Evolutionary conservation across 2,797 vertebrate genomes (phyloP).

Genomic region (Tapirus indicus): DNA sequence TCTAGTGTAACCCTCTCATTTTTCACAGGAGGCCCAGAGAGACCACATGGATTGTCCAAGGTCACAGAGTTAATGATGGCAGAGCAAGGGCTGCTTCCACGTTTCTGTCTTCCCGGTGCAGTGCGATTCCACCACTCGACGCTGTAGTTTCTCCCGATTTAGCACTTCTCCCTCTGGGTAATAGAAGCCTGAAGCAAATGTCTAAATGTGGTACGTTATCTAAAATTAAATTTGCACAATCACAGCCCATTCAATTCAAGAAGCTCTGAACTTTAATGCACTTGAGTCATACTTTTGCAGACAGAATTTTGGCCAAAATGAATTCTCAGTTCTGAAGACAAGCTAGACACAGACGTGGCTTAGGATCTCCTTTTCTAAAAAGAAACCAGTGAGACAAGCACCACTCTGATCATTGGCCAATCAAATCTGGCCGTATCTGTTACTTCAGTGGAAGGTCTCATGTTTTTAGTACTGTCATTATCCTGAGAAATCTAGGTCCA

Average conservation of each 20-base stretch:
- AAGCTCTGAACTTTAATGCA: constrained; percentile 69
- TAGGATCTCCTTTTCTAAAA: neutral
- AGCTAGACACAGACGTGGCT: neutral
- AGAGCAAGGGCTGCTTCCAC: neutral
- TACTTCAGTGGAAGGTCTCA: neutral
- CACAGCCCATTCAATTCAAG: constrained; percentile 56
- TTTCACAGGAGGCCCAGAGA: constrained; percentile 16
- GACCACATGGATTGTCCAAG: constrained; percentile 7
- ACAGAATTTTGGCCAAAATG: constrained; percentile 58
- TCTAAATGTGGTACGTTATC: constrained; percentile 67
- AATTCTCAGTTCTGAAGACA: constrained; percentile 52
- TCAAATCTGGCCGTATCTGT: neutral
- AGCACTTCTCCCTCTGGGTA: constrained; percentile 57
- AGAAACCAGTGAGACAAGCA: neutral
- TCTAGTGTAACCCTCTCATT: neutral
- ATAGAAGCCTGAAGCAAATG: constrained; percentile 65
- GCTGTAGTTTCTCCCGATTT: neutral
- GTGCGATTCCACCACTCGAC: neutral
- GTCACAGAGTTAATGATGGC: constrained; percentile 41
- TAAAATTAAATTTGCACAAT: constrained; percentile 78
- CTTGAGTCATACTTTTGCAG: constrained; percentile 54
- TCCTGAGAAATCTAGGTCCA: neutral
- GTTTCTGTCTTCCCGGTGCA: neutral
- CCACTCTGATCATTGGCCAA: neutral
- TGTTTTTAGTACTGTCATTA: neutral